Evolutionary conservation across 2,888 invertebrate genomes (phyloP), one percentile per base, ranked within the genome.

Genomic region (Papilio gigon): DNA sequence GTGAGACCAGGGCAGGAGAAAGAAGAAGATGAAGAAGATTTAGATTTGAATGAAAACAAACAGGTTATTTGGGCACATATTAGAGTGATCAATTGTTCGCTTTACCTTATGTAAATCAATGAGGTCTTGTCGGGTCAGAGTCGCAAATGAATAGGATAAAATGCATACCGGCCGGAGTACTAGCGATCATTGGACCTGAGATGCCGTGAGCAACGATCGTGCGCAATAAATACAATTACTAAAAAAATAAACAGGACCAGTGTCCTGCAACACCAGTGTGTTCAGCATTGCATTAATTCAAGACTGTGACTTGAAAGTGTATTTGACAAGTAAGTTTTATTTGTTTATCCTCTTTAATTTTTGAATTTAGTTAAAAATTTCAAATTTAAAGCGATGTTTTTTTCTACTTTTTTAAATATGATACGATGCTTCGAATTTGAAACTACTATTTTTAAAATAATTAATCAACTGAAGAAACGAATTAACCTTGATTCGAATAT

Each of bases 141-240:
- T 30, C 53, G 53, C 30, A 17, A 47, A 25, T 25, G 27, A 14
- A 27, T 50, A 14, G 50, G 50, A 53, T 53, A 53, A 30, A 53
- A 30, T 30, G 17, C 53, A 17, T 17, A 53, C 9, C 53, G 30
- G 1, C 9, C 30, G 25, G n/a, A 30, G n/a, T 30, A 17, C n/a
- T n/a, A 2, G 53, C 53, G 53, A 30, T 9, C n/a, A 17, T 53
- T 53, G 30, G 53, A 53, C 53, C 53, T 17, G 53, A 27, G 30
- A 53, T 53, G 53, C 30, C 30, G 53, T 4, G 30, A 9, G 53
- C 30, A 9, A 53, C 53, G 53, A 53, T n/a, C 53, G 53, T 30
- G 53, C 30, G n/a, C 17, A 53, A 53, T 53, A 17, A 30, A 53
- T 53, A 30, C 53, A 53, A 53, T 53, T 17, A 30, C n/a, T 30